Base-by-base conservation (phyloP, 1,140 invertebrate genomes). In the Phthorimaea operculella region DNA sequence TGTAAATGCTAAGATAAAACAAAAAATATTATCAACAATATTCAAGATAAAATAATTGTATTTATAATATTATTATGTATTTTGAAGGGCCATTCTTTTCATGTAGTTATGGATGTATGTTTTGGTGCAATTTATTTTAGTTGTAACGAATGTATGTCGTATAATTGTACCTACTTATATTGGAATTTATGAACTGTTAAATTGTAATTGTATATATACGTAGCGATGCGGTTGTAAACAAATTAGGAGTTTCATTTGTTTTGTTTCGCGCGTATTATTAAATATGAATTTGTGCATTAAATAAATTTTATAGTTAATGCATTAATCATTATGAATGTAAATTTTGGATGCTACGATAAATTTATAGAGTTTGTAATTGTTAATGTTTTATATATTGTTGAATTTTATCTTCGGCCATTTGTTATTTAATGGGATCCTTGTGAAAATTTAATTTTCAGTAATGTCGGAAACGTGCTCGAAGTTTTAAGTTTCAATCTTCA, bases 331-430 rank as follows among this genome's bases (percentile, higher is more conserved):
- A 59, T 58, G 51, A 45, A 62, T 69, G 64, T 66, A 69, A 62
- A 66, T 58, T 62, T 60, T 44, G 42, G 58, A 57, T 52, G 45
- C 50, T 58, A 61, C 36, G 53, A 55, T 52, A 53, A 54, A 57
- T 54, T 53, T 55, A 49, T 57, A 57, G 57, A 52, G 48, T 63
- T 61, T 68, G 66, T 68, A 68, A 71, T 62, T 68, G 68, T 71
- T 71, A 66, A 64, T 48, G 62, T 64, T 68, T 64, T 51, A 54
- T 60, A 68, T 55, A 69, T 65, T 71, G 65, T 71, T 68, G 55
- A 66, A 68, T 66, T 70, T 64, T 63, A 68, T 68, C 54, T 60
- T 18, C 56, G 63, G 62, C 63, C 54, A 65, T 69, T 68, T 62
- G 44, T 47, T 47, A 15, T 11, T 16, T 47, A 39, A 12, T 39